Percentiles rank a stretch among this genome's conserved stretches.
Evolutionary conservation across 2,113 vertebrate genomes (phyloP).

Genomic region (Theristicus caerulescens): DNA sequence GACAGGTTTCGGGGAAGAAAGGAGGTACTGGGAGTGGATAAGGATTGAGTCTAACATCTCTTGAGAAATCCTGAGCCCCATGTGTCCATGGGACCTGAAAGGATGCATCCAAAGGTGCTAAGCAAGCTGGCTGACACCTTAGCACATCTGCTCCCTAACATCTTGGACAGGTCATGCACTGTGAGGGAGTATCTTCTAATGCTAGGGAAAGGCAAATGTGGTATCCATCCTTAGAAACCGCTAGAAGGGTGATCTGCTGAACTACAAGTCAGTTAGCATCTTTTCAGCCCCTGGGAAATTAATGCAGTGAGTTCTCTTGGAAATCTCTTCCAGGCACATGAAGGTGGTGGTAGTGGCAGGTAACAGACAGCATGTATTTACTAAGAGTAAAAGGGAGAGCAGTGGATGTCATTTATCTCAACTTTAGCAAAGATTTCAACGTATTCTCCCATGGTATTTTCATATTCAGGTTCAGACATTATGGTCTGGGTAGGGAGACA

Average conservation of each 20-base stretch:
- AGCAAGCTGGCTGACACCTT: not conserved
- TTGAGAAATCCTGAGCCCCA: not conserved
- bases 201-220: not conserved
- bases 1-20: not conserved
- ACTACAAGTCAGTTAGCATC: not conserved
- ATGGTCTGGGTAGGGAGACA: not conserved
- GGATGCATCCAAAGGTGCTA: not conserved
- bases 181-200: not conserved
- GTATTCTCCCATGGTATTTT: not conserved
- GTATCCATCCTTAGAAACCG: not conserved
- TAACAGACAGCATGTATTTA: not conserved
- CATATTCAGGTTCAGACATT: not conserved
- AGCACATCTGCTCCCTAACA: not conserved
- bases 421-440: not conserved
- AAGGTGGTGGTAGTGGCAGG: not conserved
- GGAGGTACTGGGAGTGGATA: too few relatives aligned
- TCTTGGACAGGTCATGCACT: not conserved
- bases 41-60: not conserved
- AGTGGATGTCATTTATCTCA: not conserved
- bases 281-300: not conserved
- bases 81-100: not conserved
- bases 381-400: not conserved
- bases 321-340: not conserved
- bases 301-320: not conserved
- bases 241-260: not conserved